Evolutionary conservation across 2,888 invertebrate genomes (phyloP), one percentile per base, ranked within the genome.

Genomic region (Thalpophila matura): DNA sequence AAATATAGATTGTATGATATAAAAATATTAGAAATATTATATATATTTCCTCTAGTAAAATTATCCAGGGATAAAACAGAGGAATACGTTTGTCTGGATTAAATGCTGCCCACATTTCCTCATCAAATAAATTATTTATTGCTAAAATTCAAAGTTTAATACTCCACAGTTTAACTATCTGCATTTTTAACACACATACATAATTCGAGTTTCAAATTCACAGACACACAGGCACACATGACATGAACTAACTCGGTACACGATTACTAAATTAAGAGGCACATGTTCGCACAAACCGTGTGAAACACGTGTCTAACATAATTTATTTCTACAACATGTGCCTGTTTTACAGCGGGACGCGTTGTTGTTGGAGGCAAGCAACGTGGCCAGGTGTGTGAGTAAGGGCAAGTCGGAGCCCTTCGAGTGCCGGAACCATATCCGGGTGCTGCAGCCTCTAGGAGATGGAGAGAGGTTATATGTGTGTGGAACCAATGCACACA

Each of bases 381-480:
- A 96, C 82, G 95, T 96, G 69, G 95, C 95, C 40, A 92, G 95
- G 67, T 96, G 96, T 82, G 96, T 96, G 57, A 96, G 96, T 74
- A 96, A 96, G 86, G 96, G 96, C 77, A 96, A 96, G 89, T 96
- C 96, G 40, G 96, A 96, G 92, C 95, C 96, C 61, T 96, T 96
- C 82, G 96, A 96, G 86, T 96, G 96, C 81, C 92, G 96, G 68
- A 96, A 96, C 87, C 96, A 96, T 88, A 95, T 96, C 56, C 92
- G 96, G 54, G 96, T 96, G 64, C 91, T 96, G 80, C 96, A 96
- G 82, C 96, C 96, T n/a, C 90, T 96, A 58, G 96, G 96, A n/a
- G 96, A 96, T 80, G 96, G 95, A 29, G 94, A 95, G 76, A 89
- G 96, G 51, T 91, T 96, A 47, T 96, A 96, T 80, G 94, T 96